Conservation (phyloP, 2,888 invertebrate species). For the Drosophila paracracens region DNA sequence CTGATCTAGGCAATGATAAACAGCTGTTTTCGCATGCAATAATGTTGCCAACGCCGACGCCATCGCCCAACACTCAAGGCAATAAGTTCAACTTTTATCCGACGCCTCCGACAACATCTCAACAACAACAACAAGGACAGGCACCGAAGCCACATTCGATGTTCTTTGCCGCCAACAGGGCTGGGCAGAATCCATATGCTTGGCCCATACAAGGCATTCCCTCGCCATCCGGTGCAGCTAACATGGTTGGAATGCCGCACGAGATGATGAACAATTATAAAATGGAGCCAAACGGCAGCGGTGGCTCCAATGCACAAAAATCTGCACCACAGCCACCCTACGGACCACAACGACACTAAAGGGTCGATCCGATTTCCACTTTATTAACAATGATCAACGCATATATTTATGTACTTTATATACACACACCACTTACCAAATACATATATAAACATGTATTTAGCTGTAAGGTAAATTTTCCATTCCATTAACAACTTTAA, state of each 20-base stretch:
- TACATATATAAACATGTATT: too few relatives aligned
- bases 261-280: conserved; percentile 42
- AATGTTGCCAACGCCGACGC: conserved; percentile 63
- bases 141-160: conserved; percentile 29
- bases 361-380: not conserved
- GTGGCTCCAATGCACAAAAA: conserved; percentile 8
- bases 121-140: conserved; percentile 14
- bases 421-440: too few relatives aligned
- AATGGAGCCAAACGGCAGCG: conserved; percentile 23
- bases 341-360: conserved; percentile 41
- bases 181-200: conserved; percentile 44
- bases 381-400: not conserved
- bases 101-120: conserved; percentile 4
- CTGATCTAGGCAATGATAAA: conserved; percentile 34
- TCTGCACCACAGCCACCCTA: conserved; percentile 11
- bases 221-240: conserved; percentile 22
- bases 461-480: too few relatives aligned
- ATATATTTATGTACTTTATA: too few relatives aligned
- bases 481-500: too few relatives aligned
- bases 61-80: conserved; percentile 53
- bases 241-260: conserved; percentile 29
- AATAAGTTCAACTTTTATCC: conserved; percentile 59
- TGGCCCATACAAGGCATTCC: conserved; percentile 56
- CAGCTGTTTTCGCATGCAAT: conserved; percentile 51
- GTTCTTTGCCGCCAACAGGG: conserved; percentile 25